Percentiles rank a stretch among this genome's conserved stretches.
phyloP scores from a whole-genome alignment of 2,888 invertebrate genomes.

The Helleia helle region DNA sequence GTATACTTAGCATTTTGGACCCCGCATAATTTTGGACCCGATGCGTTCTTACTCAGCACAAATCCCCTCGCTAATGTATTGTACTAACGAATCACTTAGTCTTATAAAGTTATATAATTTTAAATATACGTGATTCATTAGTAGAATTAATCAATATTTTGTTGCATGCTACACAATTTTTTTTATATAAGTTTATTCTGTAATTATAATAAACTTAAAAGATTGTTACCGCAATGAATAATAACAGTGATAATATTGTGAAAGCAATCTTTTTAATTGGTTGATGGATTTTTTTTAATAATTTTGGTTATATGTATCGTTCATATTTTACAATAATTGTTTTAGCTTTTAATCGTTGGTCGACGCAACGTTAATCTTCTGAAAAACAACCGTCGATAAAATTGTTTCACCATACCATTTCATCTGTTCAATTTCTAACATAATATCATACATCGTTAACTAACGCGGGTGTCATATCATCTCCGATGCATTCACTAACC shows the following conservation, averaged over 20 bases:
- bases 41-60: conserved; percentile 55
- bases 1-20: conserved; percentile 58
- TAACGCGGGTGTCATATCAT: conserved; percentile 55
- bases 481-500: conserved; percentile 52
- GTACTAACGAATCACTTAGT: conserved; percentile 24
- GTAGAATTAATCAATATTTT: conserved; percentile 22
- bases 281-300: neutral
- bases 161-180: conserved; percentile 59
- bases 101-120: neutral
- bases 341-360: neutral
- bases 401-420: conserved; percentile 22
- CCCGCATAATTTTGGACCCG: conserved; percentile 56
- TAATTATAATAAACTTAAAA: conserved; percentile 3
- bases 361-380: neutral
- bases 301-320: neutral
- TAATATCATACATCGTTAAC: conserved; percentile 32
- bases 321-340: neutral
- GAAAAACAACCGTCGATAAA: conserved; percentile 9
- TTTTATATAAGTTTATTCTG: conserved; percentile 24
- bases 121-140: conserved; percentile 13
- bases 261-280: neutral
- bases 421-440: conserved; percentile 36
- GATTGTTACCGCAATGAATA: conserved; percentile 1
- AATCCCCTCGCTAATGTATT: conserved; percentile 29
- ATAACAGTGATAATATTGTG: neutral